phyloP scores from a whole-genome alignment of 2,888 invertebrate genomes.

The Hartigia nigra region DNA sequence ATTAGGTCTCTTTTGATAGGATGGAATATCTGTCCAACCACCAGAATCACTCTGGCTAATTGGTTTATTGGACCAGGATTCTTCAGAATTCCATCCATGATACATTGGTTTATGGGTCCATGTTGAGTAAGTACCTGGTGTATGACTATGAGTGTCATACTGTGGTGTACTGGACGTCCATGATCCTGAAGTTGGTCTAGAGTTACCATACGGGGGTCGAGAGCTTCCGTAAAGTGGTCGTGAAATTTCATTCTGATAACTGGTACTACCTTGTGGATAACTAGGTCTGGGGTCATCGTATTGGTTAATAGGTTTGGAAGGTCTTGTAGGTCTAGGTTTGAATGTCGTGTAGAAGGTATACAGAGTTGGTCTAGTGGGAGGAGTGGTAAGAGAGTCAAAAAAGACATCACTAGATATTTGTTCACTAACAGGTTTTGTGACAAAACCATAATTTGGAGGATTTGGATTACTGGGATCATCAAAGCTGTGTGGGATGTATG shows the following conservation, averaged over 20 bases:
- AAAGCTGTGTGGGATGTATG: constrained; percentile 43
- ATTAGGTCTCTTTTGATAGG: constrained; percentile 14
- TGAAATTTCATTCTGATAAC: not conserved
- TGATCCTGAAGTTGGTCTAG: not conserved
- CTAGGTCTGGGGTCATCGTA: not conserved
- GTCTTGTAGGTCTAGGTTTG: constrained; percentile 13
- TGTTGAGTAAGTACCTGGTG: not conserved
- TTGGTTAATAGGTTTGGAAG: constrained; percentile 1
- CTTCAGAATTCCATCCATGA: constrained; percentile 3
- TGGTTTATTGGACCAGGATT: not conserved
- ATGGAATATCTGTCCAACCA: constrained; percentile 12
- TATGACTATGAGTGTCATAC: not conserved
- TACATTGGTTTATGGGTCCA: constrained; percentile 13
- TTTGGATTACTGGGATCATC: constrained; percentile 55
- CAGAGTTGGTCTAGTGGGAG: constrained; percentile 36
- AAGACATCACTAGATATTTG: constrained; percentile 38
- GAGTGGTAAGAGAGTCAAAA: constrained; percentile 25
- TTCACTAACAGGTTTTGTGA: constrained; percentile 32
- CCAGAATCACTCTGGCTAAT: constrained; percentile 8
- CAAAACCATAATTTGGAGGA: constrained; percentile 48
- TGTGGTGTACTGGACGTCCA: not conserved
- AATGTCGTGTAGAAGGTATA: constrained; percentile 42
- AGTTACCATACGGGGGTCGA: not conserved
- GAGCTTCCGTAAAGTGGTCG: not conserved
- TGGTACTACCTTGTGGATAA: not conserved